Evolutionary conservation across 2,888 invertebrate species (phyloP), one percentile per base, ranked within the genome.

Genomic region (Invenusta paracnida): DNA sequence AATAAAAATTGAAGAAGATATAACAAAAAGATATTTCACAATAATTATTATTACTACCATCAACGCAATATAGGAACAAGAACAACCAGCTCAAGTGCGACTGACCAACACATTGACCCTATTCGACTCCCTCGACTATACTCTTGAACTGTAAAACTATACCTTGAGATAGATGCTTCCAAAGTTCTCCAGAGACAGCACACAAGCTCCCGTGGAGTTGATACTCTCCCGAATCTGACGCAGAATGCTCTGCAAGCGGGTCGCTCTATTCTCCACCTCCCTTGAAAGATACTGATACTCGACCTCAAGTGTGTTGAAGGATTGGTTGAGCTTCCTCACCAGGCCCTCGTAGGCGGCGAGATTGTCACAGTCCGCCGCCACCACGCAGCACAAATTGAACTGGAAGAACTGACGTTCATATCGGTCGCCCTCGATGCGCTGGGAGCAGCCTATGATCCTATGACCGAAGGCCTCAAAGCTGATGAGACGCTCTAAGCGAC

Each of bases 381-480:
- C 29, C 28, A 84, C 84, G 23, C 30, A 66, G 84, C 84, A 67
- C 11, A 96, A 92, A 92, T 98, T 98, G 92, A 98, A 98, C 87
- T 96, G 94, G 89, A 96, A 95, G n/a, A 96, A 95, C 92, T 98
- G 98, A 85, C 98, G 93, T 17, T 94, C 94, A 92, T 98, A 98
- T 89, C 95, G 95, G 83, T 67, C 85, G 13, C 87, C 85, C 89
- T 95, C 95, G 86, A 98, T 96, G 88, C 95, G 94, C 67, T 97
- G 95, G 0, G 97, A 97, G 91, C 95, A 97, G 0, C 97, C 97
- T 23, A 97, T 93, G 88, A 97, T 95, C 92, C 97, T 97, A 89
- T 95, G 94, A 30, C 95, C 95, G 30, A 94, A 92, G 0, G 94
- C 93, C 67, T 95, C 95, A 94, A 97, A 95, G 2, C 96, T 97